phyloP scores from a whole-genome alignment of 2,113 vertebrate species.

The Macrotis lagotis region DNA sequence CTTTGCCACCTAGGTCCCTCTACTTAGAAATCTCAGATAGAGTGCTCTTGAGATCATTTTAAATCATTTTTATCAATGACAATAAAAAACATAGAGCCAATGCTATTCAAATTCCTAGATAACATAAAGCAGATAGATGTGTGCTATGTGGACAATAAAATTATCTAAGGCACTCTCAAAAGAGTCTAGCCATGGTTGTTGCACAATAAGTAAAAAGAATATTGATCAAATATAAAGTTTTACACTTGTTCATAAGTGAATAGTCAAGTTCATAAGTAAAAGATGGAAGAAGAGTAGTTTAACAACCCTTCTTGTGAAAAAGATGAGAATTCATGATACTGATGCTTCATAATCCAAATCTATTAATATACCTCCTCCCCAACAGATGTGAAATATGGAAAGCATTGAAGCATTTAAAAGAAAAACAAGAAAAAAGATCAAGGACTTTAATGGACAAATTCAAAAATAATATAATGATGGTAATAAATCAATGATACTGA shows the following conservation, averaged over 20 bases:
- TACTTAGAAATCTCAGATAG: background rate
- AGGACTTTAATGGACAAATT: background rate
- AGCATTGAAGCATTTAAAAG: background rate
- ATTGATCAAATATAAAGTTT: background rate
- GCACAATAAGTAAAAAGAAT: background rate
- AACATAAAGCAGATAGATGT: background rate
- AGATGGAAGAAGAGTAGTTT: background rate
- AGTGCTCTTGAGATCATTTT: background rate
- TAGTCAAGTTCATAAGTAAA: background rate
- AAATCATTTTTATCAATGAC: background rate
- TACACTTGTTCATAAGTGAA: background rate
- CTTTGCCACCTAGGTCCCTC: background rate
- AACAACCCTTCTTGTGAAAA: background rate
- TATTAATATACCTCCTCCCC: background rate
- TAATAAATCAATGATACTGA: background rate
- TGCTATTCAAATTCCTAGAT: background rate
- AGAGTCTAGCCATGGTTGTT: background rate
- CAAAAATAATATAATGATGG: background rate
- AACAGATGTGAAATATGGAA: background rate
- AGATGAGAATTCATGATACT: background rate
- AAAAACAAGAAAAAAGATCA: background rate
- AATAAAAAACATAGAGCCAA: background rate
- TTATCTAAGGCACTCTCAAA: background rate
- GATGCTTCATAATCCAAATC: background rate
- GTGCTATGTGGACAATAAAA: background rate